phyloP scores from a whole-genome alignment of 2,113 vertebrate species.

The Silurus glanis region DNA sequence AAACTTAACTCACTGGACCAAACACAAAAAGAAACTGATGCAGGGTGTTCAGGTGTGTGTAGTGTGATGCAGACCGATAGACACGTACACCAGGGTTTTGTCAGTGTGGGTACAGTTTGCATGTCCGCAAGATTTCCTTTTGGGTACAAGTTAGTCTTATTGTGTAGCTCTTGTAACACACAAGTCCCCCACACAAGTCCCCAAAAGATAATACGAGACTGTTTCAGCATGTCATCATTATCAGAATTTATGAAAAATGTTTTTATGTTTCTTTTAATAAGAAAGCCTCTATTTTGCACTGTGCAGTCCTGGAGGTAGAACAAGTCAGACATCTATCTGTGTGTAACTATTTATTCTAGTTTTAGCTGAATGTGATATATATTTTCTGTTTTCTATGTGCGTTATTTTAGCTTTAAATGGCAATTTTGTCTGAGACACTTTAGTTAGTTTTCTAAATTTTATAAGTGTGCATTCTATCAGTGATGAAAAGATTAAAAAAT shows the following conservation, averaged over 20 bases:
- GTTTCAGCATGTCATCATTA: slow-evolving; percentile 11
- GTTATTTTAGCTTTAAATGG: slow-evolving; percentile 19
- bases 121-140: not conserved
- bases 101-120: not conserved
- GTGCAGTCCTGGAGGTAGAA: slow-evolving; percentile 35
- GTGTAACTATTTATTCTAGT: slow-evolving; percentile 51
- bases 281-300: slow-evolving; percentile 27
- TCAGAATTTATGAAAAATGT: slow-evolving; percentile 3
- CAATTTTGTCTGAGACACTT: not conserved
- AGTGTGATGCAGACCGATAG: not conserved
- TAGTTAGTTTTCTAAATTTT: slow-evolving; percentile 45
- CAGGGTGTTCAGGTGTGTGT: slow-evolving; percentile 24
- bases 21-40: not conserved
- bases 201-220: not conserved
- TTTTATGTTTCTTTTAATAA: slow-evolving; percentile 8
- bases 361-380: slow-evolving; percentile 38
- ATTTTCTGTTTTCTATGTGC: slow-evolving; percentile 19
- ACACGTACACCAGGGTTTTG: not conserved
- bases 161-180: not conserved
- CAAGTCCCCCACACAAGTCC: not conserved
- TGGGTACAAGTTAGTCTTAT: not conserved
- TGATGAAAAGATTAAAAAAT: slow-evolving; percentile 16
- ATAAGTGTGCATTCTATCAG: slow-evolving; percentile 23
- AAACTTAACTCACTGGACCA: slow-evolving; percentile 27
- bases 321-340: slow-evolving; percentile 23